Conservation (phyloP, 2,113 vertebrate genomes). For the Gasterosteus nipponicus region DNA sequence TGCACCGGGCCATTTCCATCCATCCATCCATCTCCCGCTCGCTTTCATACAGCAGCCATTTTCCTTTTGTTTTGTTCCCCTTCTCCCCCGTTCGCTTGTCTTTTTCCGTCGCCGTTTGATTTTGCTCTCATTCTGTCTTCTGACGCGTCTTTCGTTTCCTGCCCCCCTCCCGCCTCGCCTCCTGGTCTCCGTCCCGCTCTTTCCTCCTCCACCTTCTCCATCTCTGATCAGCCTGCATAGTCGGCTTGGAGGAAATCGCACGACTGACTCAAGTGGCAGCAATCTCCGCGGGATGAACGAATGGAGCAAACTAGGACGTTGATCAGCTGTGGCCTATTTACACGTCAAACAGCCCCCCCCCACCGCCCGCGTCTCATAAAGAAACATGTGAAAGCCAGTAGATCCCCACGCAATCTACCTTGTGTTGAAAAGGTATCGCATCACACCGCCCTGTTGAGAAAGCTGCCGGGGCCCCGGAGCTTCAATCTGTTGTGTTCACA, state of each 20-base stretch:
- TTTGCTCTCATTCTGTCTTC: constrained; percentile 58
- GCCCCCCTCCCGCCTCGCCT: constrained; percentile 20
- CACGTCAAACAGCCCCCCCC: not conserved
- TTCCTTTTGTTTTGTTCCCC: constrained; percentile 46
- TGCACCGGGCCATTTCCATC: constrained; percentile 1
- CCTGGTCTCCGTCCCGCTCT: constrained; percentile 27
- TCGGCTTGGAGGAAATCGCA: constrained; percentile 15
- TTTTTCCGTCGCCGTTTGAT: constrained; percentile 37
- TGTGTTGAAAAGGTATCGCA: not conserved
- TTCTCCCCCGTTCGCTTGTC: constrained; percentile 19
- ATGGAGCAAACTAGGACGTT: constrained; percentile 18
- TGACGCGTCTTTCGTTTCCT: constrained; percentile 47
- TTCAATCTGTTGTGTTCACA: constrained; percentile 26
- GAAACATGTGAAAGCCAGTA: not conserved
- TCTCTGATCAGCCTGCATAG: constrained; percentile 32
- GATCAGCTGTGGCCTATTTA: constrained; percentile 26
- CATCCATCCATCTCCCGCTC: constrained; percentile 11
- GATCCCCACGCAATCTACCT: not conserved
- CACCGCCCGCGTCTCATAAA: not conserved
- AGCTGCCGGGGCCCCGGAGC: not conserved
- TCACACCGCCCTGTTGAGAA: not conserved
- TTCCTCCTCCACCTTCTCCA: constrained; percentile 1
- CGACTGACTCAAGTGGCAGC: constrained; percentile 20
- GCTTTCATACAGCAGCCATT: constrained; percentile 40
- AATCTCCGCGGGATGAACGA: constrained; percentile 5